phyloP scores from a whole-genome alignment of 2,113 vertebrate species.

The Antigone vipio region DNA sequence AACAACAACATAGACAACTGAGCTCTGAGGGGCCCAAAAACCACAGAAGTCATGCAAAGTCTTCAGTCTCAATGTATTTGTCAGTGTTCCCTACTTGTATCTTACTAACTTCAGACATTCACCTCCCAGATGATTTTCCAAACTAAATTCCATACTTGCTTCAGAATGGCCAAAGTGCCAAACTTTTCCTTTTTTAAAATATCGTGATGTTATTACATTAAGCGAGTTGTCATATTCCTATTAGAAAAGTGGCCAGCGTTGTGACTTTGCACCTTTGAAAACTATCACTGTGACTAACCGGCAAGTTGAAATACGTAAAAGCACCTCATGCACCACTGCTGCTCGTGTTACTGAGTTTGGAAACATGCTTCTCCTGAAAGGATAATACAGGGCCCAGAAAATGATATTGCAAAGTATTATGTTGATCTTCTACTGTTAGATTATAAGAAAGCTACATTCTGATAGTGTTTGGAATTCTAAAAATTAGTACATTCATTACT shows the following conservation, averaged over 20 bases:
- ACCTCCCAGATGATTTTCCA: neutral
- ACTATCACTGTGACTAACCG: neutral
- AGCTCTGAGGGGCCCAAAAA: neutral
- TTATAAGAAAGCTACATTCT: neutral
- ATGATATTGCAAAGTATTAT: neutral
- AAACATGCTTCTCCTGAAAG: neutral
- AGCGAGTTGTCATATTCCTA: neutral
- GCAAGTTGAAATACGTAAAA: neutral
- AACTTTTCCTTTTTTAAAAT: neutral
- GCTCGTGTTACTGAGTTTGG: neutral
- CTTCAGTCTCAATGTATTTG: neutral
- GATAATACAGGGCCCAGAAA: neutral
- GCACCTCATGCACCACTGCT: neutral
- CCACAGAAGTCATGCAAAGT: neutral
- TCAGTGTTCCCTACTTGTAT: neutral
- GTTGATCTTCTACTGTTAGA: neutral
- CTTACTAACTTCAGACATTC: neutral
- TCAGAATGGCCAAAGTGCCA: neutral
- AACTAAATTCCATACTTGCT: neutral
- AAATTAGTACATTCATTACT: neutral
- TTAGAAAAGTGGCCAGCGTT: neutral
- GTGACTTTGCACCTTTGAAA: neutral
- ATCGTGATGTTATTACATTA: neutral
- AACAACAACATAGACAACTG: neutral
- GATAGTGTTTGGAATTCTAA: neutral